Evolutionary conservation across 2,888 invertebrate genomes (phyloP), one percentile per base, ranked within the genome.

Genomic region (Nemotelus pantherinus): DNA sequence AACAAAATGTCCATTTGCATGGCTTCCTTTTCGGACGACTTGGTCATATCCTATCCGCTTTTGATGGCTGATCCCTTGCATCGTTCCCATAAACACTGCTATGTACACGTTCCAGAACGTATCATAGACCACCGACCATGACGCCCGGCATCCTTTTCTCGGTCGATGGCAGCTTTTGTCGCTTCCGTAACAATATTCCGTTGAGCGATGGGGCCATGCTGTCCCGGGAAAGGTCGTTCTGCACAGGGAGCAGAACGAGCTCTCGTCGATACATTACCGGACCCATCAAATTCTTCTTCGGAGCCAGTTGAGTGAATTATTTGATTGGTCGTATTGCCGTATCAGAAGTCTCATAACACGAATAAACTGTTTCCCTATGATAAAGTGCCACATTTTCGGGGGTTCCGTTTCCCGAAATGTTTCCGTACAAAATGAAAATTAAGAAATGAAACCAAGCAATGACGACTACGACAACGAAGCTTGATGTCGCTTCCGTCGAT

Each of bases 301-400:
- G 10, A 53, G 70, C 55, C 53, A 43, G 55, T 55, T 70, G 70
- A 70, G 70, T 70, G 70, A 70, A 55, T 70, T 70, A 70, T 70
- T 70, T 70, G 70, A 70, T 70, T 70, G 70, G 70, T 70, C 70
- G 9, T 70, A 70, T 70, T 55, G 55, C 53, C 53, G 44, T 70
- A 70, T 70, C 70, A 53, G 55, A 70, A 70, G 47, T 70, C 53
- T 70, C 55, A 55, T 55, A 70, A 70, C 70, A 55, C 10, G 70
- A 47, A 70, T 50, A 53, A 53, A 70, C 45, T 70, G 53, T 50
- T 47, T 70, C 55, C 53, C 53, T 70, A 39, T 70, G 70, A 70
- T 70, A 70, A 70, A 70, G 70, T 70, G 55, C 53, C 55, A 68
- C 53, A 48, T 48, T 53, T 68, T 44, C 43, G 39, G 7, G 53